Evolutionary conservation across 2,113 vertebrate species (phyloP).

Genomic region (Rhombomys opimus): DNA sequence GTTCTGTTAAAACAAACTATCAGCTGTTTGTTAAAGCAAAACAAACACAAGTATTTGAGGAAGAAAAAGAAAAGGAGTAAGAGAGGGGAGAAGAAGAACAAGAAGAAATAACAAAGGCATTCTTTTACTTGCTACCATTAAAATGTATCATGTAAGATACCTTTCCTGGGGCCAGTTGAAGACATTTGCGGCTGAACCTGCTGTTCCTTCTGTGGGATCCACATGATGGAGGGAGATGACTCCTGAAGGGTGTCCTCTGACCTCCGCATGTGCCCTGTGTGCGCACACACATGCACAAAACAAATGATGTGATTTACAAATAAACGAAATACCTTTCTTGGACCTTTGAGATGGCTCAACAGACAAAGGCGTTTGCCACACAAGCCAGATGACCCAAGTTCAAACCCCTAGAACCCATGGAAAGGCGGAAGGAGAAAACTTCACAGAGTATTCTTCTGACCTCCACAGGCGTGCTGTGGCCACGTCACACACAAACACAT

Average conservation of each 20-base stretch:
- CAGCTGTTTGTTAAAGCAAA: not conserved
- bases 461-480: no score
- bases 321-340: not conserved
- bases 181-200: not conserved
- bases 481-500: not conserved
- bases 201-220: not conserved
- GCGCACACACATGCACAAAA: not conserved
- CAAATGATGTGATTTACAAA: not conserved
- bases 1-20: constrained; percentile 80
- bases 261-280: not conserved
- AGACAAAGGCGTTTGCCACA: not conserved
- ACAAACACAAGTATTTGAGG: not conserved
- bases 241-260: not conserved
- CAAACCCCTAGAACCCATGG: no score
- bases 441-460: not conserved
- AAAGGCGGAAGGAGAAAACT: not conserved
- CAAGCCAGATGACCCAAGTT: not conserved
- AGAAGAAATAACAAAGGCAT: not conserved
- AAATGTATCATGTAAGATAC: not conserved
- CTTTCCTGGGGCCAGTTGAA: not conserved
- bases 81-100: not conserved
- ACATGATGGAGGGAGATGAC: not conserved
- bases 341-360: not conserved
- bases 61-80: not conserved
- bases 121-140: not conserved